phyloP scores from a whole-genome alignment of 2,797 vertebrate genomes.

The Malacoctenus gilli region DNA sequence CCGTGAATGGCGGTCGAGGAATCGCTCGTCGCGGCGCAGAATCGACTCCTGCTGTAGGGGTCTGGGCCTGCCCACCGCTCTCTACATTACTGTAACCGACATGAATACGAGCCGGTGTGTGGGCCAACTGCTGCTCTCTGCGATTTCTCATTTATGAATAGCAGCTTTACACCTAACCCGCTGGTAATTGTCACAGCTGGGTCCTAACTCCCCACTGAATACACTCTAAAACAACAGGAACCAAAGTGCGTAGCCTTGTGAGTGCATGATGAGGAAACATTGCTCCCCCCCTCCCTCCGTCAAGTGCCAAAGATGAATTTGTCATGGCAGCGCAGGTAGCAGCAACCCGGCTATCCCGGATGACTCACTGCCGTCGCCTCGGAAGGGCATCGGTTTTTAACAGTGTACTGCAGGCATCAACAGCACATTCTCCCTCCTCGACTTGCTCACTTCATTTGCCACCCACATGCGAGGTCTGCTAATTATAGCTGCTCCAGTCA shows the following conservation, averaged over 20 bases:
- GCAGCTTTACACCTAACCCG: not conserved
- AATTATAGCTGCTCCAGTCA: conserved; percentile 78
- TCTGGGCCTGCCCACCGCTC: not conserved
- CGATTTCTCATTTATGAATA: conserved; percentile 12
- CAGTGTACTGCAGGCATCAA: conserved; percentile 49
- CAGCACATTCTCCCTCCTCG: conserved; percentile 53
- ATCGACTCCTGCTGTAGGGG: no score
- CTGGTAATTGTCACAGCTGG: conserved; percentile 7
- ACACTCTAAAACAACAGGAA: conserved; percentile 7
- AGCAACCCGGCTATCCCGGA: conserved; percentile 28
- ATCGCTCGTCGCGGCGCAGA: no score
- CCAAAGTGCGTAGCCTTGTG: not conserved
- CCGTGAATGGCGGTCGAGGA: no score
- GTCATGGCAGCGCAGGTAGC: conserved; percentile 14
- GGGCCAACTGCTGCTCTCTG: conserved; percentile 7
- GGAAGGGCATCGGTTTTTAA: conserved; percentile 43
- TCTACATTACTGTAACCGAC: not conserved
- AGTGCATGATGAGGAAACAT: conserved; percentile 10
- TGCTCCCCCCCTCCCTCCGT: not conserved
- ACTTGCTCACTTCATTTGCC: conserved; percentile 66
- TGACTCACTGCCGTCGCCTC: conserved; percentile 14
- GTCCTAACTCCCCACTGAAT: conserved; percentile 15
- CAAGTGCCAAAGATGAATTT: conserved; percentile 5
- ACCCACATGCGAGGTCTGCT: conserved; percentile 67
- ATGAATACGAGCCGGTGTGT: not conserved